Evolutionary conservation across 2,797 vertebrate genomes (phyloP).

Genomic region (Oreochromis grahami): DNA sequence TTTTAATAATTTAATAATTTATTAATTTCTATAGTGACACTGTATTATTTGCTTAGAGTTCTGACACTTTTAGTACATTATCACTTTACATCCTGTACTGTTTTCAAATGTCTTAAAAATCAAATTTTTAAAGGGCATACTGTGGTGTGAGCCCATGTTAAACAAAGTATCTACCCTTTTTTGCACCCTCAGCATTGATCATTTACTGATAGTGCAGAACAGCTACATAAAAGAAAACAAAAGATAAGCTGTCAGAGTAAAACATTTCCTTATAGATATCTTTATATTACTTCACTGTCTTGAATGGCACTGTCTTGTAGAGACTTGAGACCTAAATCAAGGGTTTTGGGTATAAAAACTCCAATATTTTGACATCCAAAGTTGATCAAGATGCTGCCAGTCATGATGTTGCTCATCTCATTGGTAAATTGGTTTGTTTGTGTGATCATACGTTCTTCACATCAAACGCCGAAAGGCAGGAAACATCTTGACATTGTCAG

Average conservation of each 20-base stretch:
- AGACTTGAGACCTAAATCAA: neutral
- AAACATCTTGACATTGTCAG: neutral
- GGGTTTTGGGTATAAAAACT: neutral
- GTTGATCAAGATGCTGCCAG: neutral
- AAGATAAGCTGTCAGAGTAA: neutral
- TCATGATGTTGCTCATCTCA: neutral
- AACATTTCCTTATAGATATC: neutral
- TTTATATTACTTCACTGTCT: neutral
- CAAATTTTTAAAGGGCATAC: neutral
- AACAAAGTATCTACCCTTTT: neutral
- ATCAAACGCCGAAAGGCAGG: neutral
- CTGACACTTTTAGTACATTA: neutral
- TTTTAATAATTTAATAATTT: neutral
- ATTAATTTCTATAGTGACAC: neutral
- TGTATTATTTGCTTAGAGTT: neutral
- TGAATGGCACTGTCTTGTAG: neutral
- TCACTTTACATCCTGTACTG: neutral
- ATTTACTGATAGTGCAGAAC: neutral
- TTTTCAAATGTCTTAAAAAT: neutral
- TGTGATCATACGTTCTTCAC: neutral
- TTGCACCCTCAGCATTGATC: neutral
- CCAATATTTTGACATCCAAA: neutral
- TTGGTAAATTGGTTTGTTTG: neutral
- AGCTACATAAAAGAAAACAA: neutral
- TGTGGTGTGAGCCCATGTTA: neutral